Evolutionary conservation across 1,140 invertebrate species (phyloP), one percentile per base, ranked within the genome.

Genomic region (Eubasilissa regina): DNA sequence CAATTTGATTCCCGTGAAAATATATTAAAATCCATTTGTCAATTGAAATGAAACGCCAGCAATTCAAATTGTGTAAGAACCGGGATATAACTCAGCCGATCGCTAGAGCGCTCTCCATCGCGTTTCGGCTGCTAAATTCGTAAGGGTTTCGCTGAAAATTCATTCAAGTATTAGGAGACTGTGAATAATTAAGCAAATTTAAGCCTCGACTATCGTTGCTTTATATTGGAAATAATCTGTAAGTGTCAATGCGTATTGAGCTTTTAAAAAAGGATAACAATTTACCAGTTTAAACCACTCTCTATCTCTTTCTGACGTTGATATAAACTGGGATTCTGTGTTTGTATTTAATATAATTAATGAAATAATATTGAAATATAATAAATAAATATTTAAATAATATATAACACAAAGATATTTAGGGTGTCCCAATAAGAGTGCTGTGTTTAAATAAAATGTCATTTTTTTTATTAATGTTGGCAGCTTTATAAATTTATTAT

Each of bases 11-110:
- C 73, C 25, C n/a, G 21, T 3, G 19, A 48, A 48, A 77, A 77
- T 77, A 64, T 77, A 77, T 77, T 77, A 70, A 77, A 77, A 68
- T 48, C 64, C 75, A 70, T 77, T 77, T 77, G 47, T 77, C 75
- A 77, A 68, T 77, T 68, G 75, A 77, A 77, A 77, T 70, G 62
- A 68, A 77, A 77, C 48, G 62, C 51, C 62, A 44, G 64, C 47
- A 44, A 77, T 70, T 70, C 75, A 70, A 56, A 68, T 70, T 47
- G 64, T 64, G 25, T 43, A 77, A 77, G 64, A 77, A 55, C 21
- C 21, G 19, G 45, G 75, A 64, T 64, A 77, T 77, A 48, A 77
- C 51, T 77, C 75, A 76, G 55, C 73, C 55, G 53, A 58, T 66
- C 55, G 55, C 21, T 17, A 58, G 55, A 64, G 60, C 60, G 19